Base-by-base conservation (phyloP, 92 coral and sea anemone genomes). In the Porites cylindrica region DNA sequence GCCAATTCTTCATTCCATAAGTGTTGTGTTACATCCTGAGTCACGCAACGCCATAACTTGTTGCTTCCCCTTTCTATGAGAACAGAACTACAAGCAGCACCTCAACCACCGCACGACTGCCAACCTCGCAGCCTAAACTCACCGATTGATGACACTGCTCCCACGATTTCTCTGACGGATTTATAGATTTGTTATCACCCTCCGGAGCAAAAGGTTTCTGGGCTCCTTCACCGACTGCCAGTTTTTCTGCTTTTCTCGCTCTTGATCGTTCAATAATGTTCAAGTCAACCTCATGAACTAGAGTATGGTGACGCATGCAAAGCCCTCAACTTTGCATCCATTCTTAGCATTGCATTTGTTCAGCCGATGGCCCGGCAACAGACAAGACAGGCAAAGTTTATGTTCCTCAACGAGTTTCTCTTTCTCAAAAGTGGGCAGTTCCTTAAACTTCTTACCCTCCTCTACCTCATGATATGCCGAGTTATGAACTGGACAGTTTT, bases 281-380 rank as follows among this genome's bases (percentile, higher is more conserved):
- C 78, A 52, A 56, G 84, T 85, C 84, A 7, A 78, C 84, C 16
- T 85, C 72, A 83, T 70, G 87, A 26, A 83, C 87, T 5, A 65
- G 61, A 10, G 63, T 80, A 26, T 66, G 77, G 59, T 53, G 59
- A 11, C 73, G 85, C 85, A 80, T 38, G 52, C 85, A 64, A 47
- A 80, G 77, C 43, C 64, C 14, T 21, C 21, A 24, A n/a, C 69
- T 32, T 19, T 59, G 19, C 82, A 83, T 38, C 11, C 75, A 20
- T 72, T 66, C 47, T 16, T 83, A 70, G 43, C 47, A 19, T 3
- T 11, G 26, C 82, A 83, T 70, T 80, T 63, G 8, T 47, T 79
- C 69, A 79, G 26, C n/a, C 70, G 67, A 82, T 82, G 80, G 53
- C 76, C 76, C 7, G 76, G 76, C 7, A 71, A 71, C 26, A 71